Percentiles rank a stretch among this genome's conserved stretches.
Conservation (phyloP, 2,797 vertebrate genomes). For the Acanthurus lineatus region DNA sequence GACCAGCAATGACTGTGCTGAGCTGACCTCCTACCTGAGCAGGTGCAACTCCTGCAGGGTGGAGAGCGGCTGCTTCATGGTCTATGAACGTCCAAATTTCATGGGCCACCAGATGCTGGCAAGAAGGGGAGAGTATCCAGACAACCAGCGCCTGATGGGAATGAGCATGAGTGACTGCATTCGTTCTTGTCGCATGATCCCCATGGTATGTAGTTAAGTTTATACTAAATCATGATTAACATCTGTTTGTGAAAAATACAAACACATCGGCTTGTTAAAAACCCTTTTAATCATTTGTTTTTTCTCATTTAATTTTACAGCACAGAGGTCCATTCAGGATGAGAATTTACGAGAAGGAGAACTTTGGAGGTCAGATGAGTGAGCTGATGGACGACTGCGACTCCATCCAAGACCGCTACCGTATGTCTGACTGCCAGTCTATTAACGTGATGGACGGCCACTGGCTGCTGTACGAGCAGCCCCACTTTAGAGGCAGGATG, state of each 20-base stretch:
- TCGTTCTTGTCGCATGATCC: constrained; percentile 82
- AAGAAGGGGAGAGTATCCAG: constrained; percentile 83
- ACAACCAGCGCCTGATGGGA: constrained; percentile 83
- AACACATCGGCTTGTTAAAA: no score
- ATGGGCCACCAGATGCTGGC: constrained; percentile 83
- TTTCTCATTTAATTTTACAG: constrained; percentile 49
- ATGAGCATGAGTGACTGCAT: constrained; percentile 81
- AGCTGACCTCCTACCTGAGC: constrained; percentile 79
- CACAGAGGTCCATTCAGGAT: constrained; percentile 78
- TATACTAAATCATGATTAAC: not conserved
- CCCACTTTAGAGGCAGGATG: constrained; percentile 79
- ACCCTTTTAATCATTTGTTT: not conserved
- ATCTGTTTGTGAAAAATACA: not conserved
- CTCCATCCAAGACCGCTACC: constrained; percentile 64
- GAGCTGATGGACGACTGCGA: constrained; percentile 81
- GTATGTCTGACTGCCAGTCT: constrained; percentile 76
- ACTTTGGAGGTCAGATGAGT: constrained; percentile 72
- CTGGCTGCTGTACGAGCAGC: constrained; percentile 80
- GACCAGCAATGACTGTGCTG: constrained; percentile 78
- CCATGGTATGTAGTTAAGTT: constrained; percentile 74
- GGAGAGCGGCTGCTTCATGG: constrained; percentile 84
- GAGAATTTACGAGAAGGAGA: constrained; percentile 80
- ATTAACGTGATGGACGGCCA: constrained; percentile 77
- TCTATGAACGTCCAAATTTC: constrained; percentile 82
- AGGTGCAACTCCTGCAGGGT: constrained; percentile 80